phyloP scores from a whole-genome alignment of 2,888 invertebrate genomes.

The Gortyna flavago region DNA sequence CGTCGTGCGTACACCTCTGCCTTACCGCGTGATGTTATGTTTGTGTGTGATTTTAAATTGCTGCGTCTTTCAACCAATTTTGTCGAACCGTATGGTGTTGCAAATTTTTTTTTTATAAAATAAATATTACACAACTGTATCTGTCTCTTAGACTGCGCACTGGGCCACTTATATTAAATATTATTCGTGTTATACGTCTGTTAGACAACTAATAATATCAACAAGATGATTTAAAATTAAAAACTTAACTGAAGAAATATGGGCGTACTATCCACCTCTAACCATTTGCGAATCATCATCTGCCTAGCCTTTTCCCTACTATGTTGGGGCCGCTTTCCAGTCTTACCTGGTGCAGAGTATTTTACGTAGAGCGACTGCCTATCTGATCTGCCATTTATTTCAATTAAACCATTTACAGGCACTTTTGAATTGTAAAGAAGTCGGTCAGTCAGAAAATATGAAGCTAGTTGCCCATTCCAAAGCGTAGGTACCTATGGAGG shows the following conservation, averaged over 20 bases:
- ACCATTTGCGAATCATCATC: background rate
- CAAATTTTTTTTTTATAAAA: background rate
- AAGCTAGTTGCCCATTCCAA: no score
- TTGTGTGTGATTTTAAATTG: no score
- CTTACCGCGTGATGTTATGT: no score
- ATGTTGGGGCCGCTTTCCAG: background rate
- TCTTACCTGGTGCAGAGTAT: no score
- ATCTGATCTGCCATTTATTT: no score
- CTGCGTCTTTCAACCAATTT: no score
- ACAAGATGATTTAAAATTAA: conserved; percentile 13
- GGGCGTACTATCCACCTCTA: background rate
- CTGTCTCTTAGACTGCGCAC: conserved; percentile 50
- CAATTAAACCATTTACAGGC: no score
- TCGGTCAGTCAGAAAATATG: no score
- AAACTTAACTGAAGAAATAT: background rate
- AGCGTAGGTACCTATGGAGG: no score
- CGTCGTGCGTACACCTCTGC: no score
- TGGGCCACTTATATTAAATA: conserved; percentile 40
- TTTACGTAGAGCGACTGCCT: background rate
- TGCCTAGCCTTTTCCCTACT: background rate
- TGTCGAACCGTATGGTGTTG: no score
- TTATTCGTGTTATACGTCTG: conserved; percentile 21
- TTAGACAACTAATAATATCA: conserved; percentile 16
- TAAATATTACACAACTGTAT: conserved; percentile 14
- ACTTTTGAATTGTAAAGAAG: no score